phyloP scores from a whole-genome alignment of 2,113 vertebrate genomes.

The Dicrurus megarhynchus region DNA sequence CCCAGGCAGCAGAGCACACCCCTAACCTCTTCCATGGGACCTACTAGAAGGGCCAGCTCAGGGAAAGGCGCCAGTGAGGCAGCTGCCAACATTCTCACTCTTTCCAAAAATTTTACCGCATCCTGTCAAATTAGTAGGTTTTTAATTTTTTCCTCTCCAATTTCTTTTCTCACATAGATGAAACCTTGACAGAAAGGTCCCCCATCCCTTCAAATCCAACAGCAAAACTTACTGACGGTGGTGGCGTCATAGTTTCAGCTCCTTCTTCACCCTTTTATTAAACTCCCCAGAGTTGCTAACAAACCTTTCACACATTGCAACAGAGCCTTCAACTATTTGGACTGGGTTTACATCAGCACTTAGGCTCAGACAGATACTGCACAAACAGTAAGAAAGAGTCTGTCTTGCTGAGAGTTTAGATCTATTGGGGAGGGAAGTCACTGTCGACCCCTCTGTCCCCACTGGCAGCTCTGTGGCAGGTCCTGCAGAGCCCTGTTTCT shows the following conservation, averaged over 20 bases:
- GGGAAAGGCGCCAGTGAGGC: not conserved
- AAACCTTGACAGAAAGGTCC: not conserved
- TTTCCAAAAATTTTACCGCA: not conserved
- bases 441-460: rapidly evolving
- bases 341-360: not conserved
- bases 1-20: not conserved
- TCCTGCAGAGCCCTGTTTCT: not conserved
- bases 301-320: not conserved
- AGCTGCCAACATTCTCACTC: not conserved
- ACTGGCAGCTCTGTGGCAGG: not conserved
- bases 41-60: not conserved
- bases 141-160: not conserved
- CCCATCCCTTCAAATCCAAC: not conserved
- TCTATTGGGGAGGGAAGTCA: not conserved
- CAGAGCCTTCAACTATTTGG: not conserved
- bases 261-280: not conserved
- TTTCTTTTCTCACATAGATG: not conserved
- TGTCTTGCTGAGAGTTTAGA: not conserved
- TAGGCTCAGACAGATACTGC: not conserved
- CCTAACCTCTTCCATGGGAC: not conserved
- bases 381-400: not conserved
- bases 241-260: not conserved
- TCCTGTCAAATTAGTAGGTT: not conserved
- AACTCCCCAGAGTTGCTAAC: not conserved
- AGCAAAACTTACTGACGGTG: not conserved